Percentiles rank a stretch among this genome's conserved stretches.
Evolutionary conservation across 2,888 invertebrate genomes (phyloP).

Genomic region (Spatulosminthurus flaviceps): DNA sequence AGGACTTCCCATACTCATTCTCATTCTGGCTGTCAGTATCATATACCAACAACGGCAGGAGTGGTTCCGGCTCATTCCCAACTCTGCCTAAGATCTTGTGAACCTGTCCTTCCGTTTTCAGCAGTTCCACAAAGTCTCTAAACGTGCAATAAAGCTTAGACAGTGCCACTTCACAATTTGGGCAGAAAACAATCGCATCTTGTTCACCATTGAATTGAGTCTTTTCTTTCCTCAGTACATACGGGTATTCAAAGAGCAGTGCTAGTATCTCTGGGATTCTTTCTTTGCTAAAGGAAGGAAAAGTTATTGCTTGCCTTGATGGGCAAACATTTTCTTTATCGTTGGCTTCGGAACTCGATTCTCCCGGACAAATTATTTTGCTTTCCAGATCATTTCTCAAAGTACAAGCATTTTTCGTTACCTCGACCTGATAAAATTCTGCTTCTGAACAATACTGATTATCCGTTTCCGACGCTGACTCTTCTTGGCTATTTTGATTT

Average conservation of each 20-base stretch:
- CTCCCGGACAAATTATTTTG: too few relatives aligned
- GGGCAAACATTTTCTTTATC: too few relatives aligned
- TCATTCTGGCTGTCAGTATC: not conserved
- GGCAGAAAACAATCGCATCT: not conserved
- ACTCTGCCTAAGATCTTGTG: not conserved
- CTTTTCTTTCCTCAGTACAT: not conserved
- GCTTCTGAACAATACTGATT: too few relatives aligned
- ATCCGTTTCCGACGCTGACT: too few relatives aligned
- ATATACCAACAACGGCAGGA: slow-evolving; percentile 19
- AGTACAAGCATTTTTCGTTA: too few relatives aligned
- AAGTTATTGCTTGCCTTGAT: too few relatives aligned
- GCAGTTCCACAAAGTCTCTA: not conserved
- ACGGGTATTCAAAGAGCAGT: slow-evolving; percentile 29
- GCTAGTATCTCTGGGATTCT: slow-evolving; percentile 11
- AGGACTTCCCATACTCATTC: not conserved
- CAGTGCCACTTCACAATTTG: slow-evolving; percentile 20
- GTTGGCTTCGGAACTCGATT: too few relatives aligned
- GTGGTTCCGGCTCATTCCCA: not conserved
- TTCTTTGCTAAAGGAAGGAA: not conserved
- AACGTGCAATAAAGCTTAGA: not conserved
- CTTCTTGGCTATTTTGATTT: too few relatives aligned
- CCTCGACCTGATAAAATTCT: too few relatives aligned
- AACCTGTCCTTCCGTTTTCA: slow-evolving; percentile 15
- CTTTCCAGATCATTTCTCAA: too few relatives aligned
- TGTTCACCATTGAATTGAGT: not conserved